Evolutionary conservation across 92 coral and sea anemone species (phyloP), one percentile per base, ranked within the genome.

Genomic region (Epizoanthus rinbou): DNA sequence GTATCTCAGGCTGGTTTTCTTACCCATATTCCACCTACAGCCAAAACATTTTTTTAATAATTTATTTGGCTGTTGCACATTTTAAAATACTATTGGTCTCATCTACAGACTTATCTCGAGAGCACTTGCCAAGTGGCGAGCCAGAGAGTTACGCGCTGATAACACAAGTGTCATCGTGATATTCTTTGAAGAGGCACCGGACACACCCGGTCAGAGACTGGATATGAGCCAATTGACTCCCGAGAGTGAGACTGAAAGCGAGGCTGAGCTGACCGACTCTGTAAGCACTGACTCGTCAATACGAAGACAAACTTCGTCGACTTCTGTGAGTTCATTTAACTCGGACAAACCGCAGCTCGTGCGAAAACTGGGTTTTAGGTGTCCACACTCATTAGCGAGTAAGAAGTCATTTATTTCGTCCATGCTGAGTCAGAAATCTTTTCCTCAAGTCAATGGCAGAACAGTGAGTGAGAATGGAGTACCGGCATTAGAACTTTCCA

Each of bases 91-190:
- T 21, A 22, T 23, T 68, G 50, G 35, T 86, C 14, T 25, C 45
- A 57, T 35, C 87, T 25, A 21, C 78, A 94, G 98, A 73, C 83
- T 95, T 45, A 89, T 94, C 45, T 87, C 87, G 39, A 85, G 91
- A 76, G 98, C 98, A 14, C 73, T 95, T 41, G 85, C 91, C 24
- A 87, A 92, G 76, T 95, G 98, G 98, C 86, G 98, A 25, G 98
- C 92, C 6, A 83, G 91, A 58, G 92, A 92, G 18, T 85, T 95
- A 15, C 89, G 98, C 18, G 98, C 98, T 14, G 98, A 95, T 80
- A 95, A 95, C 79, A 95, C 98, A 0, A 91, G 95, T 64, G 98
- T 80, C 10, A 91, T 95, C 68, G 95, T 95, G 1, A 91, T 93
- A 3, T 90, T 89, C 91, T 95, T 95, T 31, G 98, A 95, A 41